Evolutionary conservation across 2,888 invertebrate genomes (phyloP).

Genomic region (Acleris holmiana): DNA sequence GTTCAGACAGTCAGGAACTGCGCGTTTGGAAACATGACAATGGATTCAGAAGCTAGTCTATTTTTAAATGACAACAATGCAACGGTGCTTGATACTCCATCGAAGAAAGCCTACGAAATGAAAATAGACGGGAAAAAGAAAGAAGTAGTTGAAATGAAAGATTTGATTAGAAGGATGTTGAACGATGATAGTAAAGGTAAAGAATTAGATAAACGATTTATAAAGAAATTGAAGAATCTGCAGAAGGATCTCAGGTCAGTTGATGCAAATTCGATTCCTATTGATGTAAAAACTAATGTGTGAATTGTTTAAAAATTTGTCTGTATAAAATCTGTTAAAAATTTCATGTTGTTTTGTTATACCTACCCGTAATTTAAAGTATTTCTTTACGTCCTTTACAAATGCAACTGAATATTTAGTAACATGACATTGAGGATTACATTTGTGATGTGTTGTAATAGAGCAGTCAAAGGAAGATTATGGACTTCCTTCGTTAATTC

Average conservation of each 20-base stretch:
- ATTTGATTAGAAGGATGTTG: slow-evolving; percentile 61
- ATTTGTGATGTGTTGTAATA: slow-evolving; percentile 1
- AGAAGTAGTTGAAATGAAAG: slow-evolving; percentile 55
- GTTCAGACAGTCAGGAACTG: slow-evolving; percentile 58
- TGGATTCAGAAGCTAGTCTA: slow-evolving; percentile 47
- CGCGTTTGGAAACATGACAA: slow-evolving; percentile 52
- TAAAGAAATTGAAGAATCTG: slow-evolving; percentile 53
- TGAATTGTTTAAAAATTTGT: not conserved
- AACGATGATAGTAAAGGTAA: slow-evolving; percentile 47
- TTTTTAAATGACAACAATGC: slow-evolving; percentile 65
- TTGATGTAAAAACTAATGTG: slow-evolving; percentile 41
- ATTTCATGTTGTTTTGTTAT: too few relatives aligned
- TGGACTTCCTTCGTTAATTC: slow-evolving; percentile 14
- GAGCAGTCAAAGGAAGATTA: slow-evolving; percentile 11
- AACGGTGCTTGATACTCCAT: slow-evolving; percentile 60
- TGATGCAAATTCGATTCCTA: slow-evolving; percentile 48
- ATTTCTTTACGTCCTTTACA: too few relatives aligned
- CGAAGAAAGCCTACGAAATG: slow-evolving; percentile 38
- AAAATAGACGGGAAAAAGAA: slow-evolving; percentile 32
- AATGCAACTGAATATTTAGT: too few relatives aligned
- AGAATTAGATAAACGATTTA: slow-evolving; percentile 53
- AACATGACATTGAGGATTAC: not conserved
- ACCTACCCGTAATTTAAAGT: too few relatives aligned
- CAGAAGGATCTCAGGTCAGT: slow-evolving; percentile 53
- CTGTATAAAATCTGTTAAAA: not conserved